phyloP scores from a whole-genome alignment of 2,797 vertebrate species.

The Poecilia wingei region DNA sequence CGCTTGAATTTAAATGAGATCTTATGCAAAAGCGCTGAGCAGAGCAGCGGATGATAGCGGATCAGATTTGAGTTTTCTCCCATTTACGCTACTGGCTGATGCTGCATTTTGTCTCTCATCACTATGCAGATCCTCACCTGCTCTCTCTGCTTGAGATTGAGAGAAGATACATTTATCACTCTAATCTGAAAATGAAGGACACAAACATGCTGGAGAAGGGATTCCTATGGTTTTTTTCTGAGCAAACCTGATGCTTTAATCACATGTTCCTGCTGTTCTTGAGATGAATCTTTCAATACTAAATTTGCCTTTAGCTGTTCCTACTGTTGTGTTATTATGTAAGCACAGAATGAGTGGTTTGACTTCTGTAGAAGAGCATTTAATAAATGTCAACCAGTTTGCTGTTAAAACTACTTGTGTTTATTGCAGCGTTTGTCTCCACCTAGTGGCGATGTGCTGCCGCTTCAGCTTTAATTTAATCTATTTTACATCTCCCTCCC shows the following conservation, averaged over 20 bases:
- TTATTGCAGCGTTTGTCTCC: slow-evolving; percentile 40
- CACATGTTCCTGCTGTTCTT: background rate
- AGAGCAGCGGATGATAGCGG: slow-evolving; percentile 22
- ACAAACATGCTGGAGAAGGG: slow-evolving; percentile 31
- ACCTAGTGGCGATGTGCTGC: slow-evolving; percentile 46
- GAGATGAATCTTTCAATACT: background rate
- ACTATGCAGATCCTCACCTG: slow-evolving; percentile 43
- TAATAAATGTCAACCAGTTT: background rate
- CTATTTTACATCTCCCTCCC: too few relatives aligned
- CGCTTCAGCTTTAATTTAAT: too few relatives aligned
- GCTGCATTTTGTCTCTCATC: slow-evolving; percentile 54
- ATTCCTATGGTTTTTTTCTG: background rate
- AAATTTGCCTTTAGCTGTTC: background rate
- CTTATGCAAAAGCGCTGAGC: slow-evolving; percentile 28
- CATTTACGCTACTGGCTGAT: slow-evolving; percentile 50
- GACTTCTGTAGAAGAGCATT: background rate
- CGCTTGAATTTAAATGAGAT: slow-evolving; percentile 48
- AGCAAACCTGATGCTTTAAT: slow-evolving; percentile 4
- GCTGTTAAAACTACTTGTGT: background rate
- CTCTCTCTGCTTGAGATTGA: slow-evolving; percentile 31
- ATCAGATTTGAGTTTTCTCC: slow-evolving; percentile 39
- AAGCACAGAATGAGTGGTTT: background rate
- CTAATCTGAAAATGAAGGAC: slow-evolving; percentile 52
- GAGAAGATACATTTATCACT: slow-evolving; percentile 39
- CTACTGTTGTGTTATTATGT: background rate